Percentiles rank a stretch among this genome's conserved stretches.
These are phyloP conservation scores for Palythoa grandis DNA, from an alignment of 92 coral and sea anemone species.

Conservation along the genomic window DNA sequence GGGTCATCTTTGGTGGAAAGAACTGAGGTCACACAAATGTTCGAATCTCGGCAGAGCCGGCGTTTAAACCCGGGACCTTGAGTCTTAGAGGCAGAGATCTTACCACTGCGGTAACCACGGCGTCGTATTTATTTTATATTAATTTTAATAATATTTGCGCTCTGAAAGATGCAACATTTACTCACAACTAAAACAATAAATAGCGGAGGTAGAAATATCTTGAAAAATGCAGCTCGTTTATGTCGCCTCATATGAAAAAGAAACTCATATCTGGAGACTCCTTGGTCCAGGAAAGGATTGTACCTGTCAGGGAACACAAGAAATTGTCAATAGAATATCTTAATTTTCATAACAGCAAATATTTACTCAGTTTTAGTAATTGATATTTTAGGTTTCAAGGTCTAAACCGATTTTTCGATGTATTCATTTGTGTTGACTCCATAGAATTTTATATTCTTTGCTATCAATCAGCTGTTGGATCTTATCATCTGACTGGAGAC, in stretches of 20 bases:
- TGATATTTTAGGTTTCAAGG: background rate
- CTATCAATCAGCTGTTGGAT: too few species aligned
- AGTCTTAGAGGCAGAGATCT: too few species aligned
- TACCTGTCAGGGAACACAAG: constrained; percentile 61
- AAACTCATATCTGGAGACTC: constrained; percentile 97
- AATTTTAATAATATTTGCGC: too few species aligned
- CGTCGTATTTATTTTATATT: too few species aligned
- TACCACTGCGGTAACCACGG: too few species aligned
- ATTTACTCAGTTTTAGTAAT: background rate
- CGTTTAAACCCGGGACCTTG: too few species aligned
- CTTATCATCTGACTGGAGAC: too few species aligned
- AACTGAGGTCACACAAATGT: too few species aligned
- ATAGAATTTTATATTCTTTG: too few species aligned
- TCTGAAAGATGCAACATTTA: background rate
- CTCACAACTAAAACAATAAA: constrained; percentile 96
- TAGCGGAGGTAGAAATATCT: constrained; percentile 96
- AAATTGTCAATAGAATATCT: background rate
- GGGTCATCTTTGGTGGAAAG: too few species aligned
- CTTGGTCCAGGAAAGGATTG: constrained; percentile 98
- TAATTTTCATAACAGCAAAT: background rate
- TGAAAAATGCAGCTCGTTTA: constrained; percentile 97
- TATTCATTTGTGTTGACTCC: too few species aligned
- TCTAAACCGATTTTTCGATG: background rate
- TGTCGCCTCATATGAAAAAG: constrained; percentile 98
- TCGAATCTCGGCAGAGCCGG: background rate